A percentile compares a stretch with the other conserved stretches of the same genome.
phyloP scores from a whole-genome alignment of 2,113 vertebrate genomes.

The Rhinopomastus cyanomelas region DNA sequence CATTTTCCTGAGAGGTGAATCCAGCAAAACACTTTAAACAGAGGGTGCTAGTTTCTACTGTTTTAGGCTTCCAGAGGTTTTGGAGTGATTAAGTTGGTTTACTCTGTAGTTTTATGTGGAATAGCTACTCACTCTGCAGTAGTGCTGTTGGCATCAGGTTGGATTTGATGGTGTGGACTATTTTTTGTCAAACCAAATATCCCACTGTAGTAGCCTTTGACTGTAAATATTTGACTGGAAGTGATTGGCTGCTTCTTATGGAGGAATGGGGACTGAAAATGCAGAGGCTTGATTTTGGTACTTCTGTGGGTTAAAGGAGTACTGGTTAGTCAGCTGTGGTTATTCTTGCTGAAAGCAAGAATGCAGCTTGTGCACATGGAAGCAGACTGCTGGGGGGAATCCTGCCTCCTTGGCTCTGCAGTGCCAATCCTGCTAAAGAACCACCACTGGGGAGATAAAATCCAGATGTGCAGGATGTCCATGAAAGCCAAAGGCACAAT shows the following conservation, averaged over 20 bases:
- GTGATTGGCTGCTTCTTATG: not conserved
- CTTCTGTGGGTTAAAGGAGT: not conserved
- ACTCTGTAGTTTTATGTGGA: not conserved
- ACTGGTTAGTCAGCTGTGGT: not conserved
- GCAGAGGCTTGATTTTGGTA: not conserved
- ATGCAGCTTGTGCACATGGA: not conserved
- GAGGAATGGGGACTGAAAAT: not conserved
- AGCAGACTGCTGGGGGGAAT: not conserved
- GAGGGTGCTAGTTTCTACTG: not conserved
- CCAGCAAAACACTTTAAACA: not conserved
- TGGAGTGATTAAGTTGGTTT: not conserved
- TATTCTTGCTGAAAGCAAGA: not conserved
- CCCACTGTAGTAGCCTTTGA: not conserved
- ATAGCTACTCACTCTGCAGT: not conserved
- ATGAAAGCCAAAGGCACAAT: not conserved
- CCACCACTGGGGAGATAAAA: not conserved
- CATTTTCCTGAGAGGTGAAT: not conserved
- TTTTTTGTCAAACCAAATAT: not conserved
- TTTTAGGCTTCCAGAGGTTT: not conserved
- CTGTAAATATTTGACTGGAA: not conserved
- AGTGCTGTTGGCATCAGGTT: not conserved
- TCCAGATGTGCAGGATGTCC: not conserved
- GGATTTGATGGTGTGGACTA: not conserved
- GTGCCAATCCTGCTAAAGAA: not conserved
- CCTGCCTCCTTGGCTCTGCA: not conserved